Evolutionary conservation across 2,888 invertebrate species (phyloP), one percentile per base, ranked within the genome.

Genomic region (Rhogogaster chlorosoma): DNA sequence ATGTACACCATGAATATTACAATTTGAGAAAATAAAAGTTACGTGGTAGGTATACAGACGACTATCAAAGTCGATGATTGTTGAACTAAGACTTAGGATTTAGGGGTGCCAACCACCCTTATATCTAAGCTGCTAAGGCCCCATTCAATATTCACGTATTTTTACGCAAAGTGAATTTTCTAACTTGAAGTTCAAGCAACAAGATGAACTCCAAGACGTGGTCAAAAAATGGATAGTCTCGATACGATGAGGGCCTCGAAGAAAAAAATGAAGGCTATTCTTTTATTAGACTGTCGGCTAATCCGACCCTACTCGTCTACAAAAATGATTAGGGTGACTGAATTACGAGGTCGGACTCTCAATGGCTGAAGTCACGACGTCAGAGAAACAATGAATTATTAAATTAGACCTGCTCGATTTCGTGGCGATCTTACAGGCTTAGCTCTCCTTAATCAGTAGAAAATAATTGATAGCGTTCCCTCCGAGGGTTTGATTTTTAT

Each of bases 211-310:
- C n/a, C 53, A 7, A 53, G n/a, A 53, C n/a, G 53, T n/a, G n/a
- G n/a, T 53, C 0, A 49, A 53, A 53, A 53, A 53, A 36, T 36
- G 36, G 26, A 36, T 36, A 7, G 15, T 45, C 29, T 26, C 22
- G 75, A 75, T 18, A 45, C 9, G 42, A 75, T 75, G 75, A 75
- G 42, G 75, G 75, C 26, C 45, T 75, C 6, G 26, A 26, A 73
- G 38, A 42, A n/a, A 42, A 22, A 7, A 42, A 32, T n/a, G 45
- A 4, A 45, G 73, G 75, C 75, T 26, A 26, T 75, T 26, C 18
- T 45, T 75, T 75, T 75, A 75, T 75, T 75, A 49, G 75, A 22
- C 10, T 75, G 75, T 75, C 75, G 75, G 75, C 75, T 18, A 49
- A 75, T 42, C n/a, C 42, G 42, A 36, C 75, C 75, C 75, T 73